Evolutionary conservation across 2,113 vertebrate species (phyloP).

Genomic region (Mobula birostris): DNA sequence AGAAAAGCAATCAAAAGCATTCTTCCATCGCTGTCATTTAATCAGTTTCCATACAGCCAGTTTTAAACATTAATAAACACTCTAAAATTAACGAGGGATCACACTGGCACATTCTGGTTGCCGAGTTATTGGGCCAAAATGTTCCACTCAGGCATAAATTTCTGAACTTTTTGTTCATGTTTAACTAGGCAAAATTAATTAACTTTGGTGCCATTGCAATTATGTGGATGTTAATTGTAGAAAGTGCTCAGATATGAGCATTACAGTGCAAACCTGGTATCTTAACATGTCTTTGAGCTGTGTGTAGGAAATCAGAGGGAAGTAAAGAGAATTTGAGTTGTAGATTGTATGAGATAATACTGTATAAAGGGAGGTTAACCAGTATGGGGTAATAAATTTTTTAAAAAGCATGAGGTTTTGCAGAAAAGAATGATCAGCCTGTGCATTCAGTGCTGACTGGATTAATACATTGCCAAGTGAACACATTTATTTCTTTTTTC

Average conservation of each 20-base stretch:
- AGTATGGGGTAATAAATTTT: background rate
- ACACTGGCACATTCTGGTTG: background rate
- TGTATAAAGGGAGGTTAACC: constrained; percentile 6
- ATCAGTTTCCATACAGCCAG: background rate
- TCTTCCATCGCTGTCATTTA: background rate
- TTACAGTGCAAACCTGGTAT: background rate
- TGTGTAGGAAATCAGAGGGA: background rate
- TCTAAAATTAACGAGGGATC: background rate
- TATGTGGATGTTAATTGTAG: background rate
- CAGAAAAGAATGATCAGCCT: background rate
- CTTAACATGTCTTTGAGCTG: background rate
- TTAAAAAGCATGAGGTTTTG: background rate
- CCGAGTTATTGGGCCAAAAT: background rate
- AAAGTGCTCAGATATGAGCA: background rate
- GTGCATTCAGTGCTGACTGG: background rate
- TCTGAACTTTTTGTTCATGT: background rate
- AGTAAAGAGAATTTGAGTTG: background rate
- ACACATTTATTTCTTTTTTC: background rate
- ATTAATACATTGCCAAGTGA: background rate
- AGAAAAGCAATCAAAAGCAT: constrained; percentile 9
- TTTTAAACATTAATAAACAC: background rate
- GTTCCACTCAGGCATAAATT: background rate
- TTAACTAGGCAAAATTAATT: constrained; percentile 1
- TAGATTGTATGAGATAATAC: background rate
- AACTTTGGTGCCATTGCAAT: background rate